Evolutionary conservation across 2,113 vertebrate species (phyloP).

Genomic region (Tonatia bakeri): DNA sequence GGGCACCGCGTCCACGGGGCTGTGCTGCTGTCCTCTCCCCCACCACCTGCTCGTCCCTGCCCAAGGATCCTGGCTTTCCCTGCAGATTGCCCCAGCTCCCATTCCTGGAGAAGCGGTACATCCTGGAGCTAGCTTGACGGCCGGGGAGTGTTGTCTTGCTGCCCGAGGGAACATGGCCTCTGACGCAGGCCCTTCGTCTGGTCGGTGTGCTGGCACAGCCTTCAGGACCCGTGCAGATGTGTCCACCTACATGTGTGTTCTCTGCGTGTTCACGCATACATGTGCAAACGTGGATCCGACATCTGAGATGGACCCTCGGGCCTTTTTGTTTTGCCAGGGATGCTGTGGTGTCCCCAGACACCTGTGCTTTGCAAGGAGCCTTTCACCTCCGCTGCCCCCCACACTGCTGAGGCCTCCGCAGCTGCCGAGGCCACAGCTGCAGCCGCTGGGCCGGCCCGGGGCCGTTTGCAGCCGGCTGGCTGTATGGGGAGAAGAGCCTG

Average conservation of each 20-base stretch:
- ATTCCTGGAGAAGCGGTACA: background rate
- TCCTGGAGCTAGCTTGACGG: constrained; percentile 5
- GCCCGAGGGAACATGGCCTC: background rate
- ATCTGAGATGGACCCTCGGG: rapidly evolving
- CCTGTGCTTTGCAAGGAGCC: background rate
- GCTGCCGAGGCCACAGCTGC: background rate
- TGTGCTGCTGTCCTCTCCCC: background rate
- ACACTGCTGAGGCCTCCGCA: background rate
- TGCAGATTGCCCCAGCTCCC: background rate
- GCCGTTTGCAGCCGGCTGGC: background rate
- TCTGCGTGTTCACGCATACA: background rate
- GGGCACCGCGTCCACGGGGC: rapidly evolving
- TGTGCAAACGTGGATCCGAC: rapidly evolving
- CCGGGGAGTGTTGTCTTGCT: background rate
- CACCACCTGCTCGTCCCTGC: background rate
- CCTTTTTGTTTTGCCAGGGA: background rate
- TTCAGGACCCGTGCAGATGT: rapidly evolving
- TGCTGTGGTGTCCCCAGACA: rapidly evolving
- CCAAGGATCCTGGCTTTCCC: background rate
- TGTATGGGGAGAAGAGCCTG: background rate
- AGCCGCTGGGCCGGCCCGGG: background rate
- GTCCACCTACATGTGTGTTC: rapidly evolving
- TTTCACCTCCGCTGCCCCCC: rapidly evolving
- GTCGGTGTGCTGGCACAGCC: rapidly evolving
- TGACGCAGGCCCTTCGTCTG: rapidly evolving